A percentile compares a stretch with the other conserved stretches of the same genome.
phyloP scores from a whole-genome alignment of 2,113 vertebrate genomes.

The Hyaena hyaena region DNA sequence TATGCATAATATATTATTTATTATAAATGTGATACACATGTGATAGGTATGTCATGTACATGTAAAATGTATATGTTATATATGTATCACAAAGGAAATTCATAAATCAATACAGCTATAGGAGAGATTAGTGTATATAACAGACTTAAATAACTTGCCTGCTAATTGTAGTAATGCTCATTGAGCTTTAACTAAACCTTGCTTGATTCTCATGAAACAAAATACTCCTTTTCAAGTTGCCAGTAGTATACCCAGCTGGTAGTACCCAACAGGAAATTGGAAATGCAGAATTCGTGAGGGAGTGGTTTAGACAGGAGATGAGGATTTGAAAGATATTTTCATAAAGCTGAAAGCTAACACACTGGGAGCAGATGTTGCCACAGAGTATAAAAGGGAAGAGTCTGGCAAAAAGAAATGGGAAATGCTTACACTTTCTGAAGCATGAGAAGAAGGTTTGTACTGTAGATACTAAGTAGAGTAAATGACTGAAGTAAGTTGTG shows the following conservation, averaged over 20 bases:
- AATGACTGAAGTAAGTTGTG: not conserved
- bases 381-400: not conserved
- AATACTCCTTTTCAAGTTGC: not conserved
- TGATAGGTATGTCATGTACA: not conserved
- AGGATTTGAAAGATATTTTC: constrained; percentile 41
- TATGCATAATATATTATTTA: not conserved
- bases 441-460: not conserved
- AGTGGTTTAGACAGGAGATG: not conserved
- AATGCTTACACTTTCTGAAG: not conserved
- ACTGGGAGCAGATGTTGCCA: not conserved
- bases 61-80: not conserved
- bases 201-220: not conserved
- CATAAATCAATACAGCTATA: not conserved
- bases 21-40: not conserved
- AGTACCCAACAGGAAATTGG: constrained; percentile 1
- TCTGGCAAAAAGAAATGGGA: not conserved
- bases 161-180: not conserved
- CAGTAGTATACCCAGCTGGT: constrained; percentile 15
- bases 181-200: not conserved
- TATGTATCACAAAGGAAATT: not conserved
- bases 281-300: not conserved
- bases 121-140: not conserved
- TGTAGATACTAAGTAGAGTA: not conserved
- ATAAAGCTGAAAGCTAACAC: not conserved
- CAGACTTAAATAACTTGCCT: not conserved